These are phyloP conservation scores for honey bee (Apis mellifera) DNA, from an alignment of 1,140 invertebrate species.

Conservation along the genomic window DNA sequence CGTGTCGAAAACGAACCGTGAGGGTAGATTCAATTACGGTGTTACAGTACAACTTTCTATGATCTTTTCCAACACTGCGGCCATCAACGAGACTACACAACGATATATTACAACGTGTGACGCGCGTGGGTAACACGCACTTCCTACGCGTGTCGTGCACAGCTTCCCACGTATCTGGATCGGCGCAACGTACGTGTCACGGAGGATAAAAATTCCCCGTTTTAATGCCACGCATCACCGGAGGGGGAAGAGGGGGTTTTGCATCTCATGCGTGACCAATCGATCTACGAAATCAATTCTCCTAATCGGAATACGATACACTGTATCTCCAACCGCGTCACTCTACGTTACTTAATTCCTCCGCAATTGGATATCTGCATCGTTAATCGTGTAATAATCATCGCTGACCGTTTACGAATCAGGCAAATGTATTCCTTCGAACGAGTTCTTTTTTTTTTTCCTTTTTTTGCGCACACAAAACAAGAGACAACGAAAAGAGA, in stretches of 20 bases:
- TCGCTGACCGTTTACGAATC: not conserved
- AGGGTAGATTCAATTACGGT: not conserved
- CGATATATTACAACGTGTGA: slow-evolving; percentile 17
- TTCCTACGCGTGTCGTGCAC: slow-evolving; percentile 43
- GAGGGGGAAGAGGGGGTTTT: not conserved
- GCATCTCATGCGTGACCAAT: slow-evolving; percentile 15
- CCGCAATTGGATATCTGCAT: slow-evolving; percentile 3
- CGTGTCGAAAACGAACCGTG: not conserved
- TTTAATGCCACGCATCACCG: slow-evolving; percentile 45
- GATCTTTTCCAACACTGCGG: not conserved
- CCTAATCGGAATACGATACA: slow-evolving; percentile 19
- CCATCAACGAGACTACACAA: not conserved
- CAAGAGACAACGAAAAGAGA: not conserved
- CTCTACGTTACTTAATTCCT: not conserved
- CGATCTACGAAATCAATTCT: slow-evolving; percentile 38
- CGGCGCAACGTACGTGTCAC: slow-evolving; percentile 38
- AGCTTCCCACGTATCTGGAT: slow-evolving; percentile 53
- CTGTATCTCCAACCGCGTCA: slow-evolving; percentile 11
- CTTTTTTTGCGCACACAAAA: too few relatives aligned
- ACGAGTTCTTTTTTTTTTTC: not conserved
- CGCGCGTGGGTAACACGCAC: slow-evolving; percentile 39
- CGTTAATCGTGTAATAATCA: not conserved
- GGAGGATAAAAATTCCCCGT: slow-evolving; percentile 35
- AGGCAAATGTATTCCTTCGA: too few relatives aligned
- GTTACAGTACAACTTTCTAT: not conserved